Evolutionary conservation across 2,888 invertebrate species (phyloP).

Genomic region (Pollenia griseotomentosa): DNA sequence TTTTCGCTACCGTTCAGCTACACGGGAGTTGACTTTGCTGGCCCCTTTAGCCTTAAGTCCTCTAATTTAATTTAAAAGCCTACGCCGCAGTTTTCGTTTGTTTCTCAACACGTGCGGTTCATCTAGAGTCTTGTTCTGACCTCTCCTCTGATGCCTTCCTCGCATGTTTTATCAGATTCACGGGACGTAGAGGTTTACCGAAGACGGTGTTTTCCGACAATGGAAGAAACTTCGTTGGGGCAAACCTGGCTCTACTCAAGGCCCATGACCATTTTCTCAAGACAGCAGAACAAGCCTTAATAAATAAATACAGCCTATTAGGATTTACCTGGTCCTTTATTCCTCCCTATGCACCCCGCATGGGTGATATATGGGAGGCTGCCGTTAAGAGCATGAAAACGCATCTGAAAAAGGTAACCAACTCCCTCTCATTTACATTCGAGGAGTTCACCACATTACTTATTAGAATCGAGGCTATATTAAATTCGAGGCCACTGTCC

Average conservation of each 20-base stretch:
- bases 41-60: conserved; percentile 60
- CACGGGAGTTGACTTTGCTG: conserved; percentile 64
- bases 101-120: conserved; percentile 54
- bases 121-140: conserved; percentile 59
- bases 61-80: conserved; percentile 37
- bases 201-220: conserved; percentile 58
- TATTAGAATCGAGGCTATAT: conserved; percentile 22
- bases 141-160: conserved; percentile 53
- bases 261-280: conserved; percentile 13
- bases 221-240: background rate
- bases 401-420: conserved; percentile 33
- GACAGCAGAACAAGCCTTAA: conserved; percentile 1
- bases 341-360: conserved; percentile 37
- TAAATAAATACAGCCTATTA: conserved; percentile 10
- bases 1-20: conserved; percentile 51
- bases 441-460: conserved; percentile 47
- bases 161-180: conserved; percentile 41
- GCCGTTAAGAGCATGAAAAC: conserved; percentile 44
- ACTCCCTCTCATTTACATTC: conserved; percentile 10
- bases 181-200: conserved; percentile 56
- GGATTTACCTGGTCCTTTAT: conserved; percentile 55
- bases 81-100: conserved; percentile 38
- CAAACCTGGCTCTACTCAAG: conserved; percentile 44
- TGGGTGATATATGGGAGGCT: conserved; percentile 56
- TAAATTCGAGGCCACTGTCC: conserved; percentile 44